Percentiles rank a stretch among this genome's conserved stretches.
These are phyloP conservation scores for Synergus gifuensis DNA, from an alignment of 2,888 invertebrate genomes.

Conservation along the genomic window DNA sequence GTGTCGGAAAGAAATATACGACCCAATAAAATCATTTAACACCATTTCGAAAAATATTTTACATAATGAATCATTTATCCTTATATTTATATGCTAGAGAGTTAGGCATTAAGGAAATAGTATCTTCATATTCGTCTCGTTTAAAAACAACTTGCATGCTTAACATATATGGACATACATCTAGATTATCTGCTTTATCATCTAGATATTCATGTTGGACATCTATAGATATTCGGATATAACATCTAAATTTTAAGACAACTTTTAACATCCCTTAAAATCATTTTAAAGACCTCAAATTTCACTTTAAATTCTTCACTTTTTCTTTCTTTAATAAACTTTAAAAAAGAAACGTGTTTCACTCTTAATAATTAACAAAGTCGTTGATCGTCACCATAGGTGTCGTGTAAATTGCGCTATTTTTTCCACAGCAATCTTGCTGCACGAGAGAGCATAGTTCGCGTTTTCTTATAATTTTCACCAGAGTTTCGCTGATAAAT, in stretches of 20 bases:
- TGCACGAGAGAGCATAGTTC: slow-evolving; percentile 13
- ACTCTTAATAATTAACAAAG: background rate
- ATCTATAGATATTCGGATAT: no score
- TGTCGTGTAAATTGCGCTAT: slow-evolving; percentile 19
- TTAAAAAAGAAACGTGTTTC: background rate
- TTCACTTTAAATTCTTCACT: no score
- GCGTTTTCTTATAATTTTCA: slow-evolving; percentile 37
- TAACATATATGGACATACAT: no score
- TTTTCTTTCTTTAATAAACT: no score
- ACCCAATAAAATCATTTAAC: slow-evolving; percentile 31
- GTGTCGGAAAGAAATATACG: slow-evolving; percentile 30
- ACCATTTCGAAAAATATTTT: slow-evolving; percentile 25
- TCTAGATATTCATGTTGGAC: no score
- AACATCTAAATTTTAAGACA: no score
- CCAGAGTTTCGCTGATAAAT: slow-evolving; percentile 36
- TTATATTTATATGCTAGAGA: background rate
- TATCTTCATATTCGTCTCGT: background rate
- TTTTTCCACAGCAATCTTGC: slow-evolving; percentile 11
- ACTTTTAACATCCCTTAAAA: no score
- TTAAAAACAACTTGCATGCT: no score
- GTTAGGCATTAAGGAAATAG: no score
- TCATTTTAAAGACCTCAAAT: no score
- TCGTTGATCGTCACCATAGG: slow-evolving; percentile 18
- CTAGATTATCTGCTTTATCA: no score
- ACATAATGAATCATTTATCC: slow-evolving; percentile 16